These are phyloP conservation scores for chimpanzee (Pan troglodytes) DNA, from an alignment of 2,113 vertebrate genomes.

Conservation along the genomic window NHGRI_mPanTro3-v2.1_pri NC_086016.1:33862501-33863000, in stretches of 20 bases:
- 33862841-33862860: background rate
- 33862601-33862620: background rate
- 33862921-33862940: background rate
- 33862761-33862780: background rate
- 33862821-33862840: constrained; percentile 20
- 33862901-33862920: constrained; percentile 45
- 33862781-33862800: background rate
- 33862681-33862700: background rate
- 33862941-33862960: background rate
- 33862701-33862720: background rate
- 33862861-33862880: background rate
- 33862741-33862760: constrained; percentile 42
- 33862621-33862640: background rate
- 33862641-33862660: background rate
- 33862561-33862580: too few species aligned
- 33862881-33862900: background rate
- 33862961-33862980: background rate
- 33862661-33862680: background rate
- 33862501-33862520: too few species aligned
- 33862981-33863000: background rate
- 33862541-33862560: too few species aligned
- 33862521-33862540: too few species aligned
- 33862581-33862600: too few species aligned
- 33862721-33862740: constrained; percentile 25
- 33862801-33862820: constrained; percentile 46